These are phyloP conservation scores for Onychomys torridus DNA, from an alignment of 2,797 vertebrate genomes.

Conservation along the genomic window DNA sequence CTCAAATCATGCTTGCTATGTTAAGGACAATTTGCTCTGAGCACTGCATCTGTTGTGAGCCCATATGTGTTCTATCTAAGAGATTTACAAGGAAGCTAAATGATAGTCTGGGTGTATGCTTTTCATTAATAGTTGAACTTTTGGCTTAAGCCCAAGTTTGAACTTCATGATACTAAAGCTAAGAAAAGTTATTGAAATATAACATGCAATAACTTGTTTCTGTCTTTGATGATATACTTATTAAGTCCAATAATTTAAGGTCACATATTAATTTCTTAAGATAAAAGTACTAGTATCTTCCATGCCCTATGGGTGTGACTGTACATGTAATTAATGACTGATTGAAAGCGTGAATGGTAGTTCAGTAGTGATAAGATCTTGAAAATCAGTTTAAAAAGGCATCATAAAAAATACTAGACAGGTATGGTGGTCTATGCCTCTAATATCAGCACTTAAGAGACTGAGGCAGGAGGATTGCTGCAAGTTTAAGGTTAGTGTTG, in stretches of 20 bases:
- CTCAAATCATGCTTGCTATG: neutral
- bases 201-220: conserved; percentile 13
- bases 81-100: conserved; percentile 17
- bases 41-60: conserved; percentile 9
- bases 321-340: conserved; percentile 7
- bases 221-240: conserved; percentile 41
- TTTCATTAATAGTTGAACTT: conserved; percentile 15
- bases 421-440: neutral
- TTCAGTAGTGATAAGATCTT: conserved; percentile 40
- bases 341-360: conserved; percentile 26
- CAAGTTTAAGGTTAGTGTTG: neutral
- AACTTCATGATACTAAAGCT: conserved; percentile 13
- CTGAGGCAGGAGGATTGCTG: neutral
- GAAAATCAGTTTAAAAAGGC: conserved; percentile 51
- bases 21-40: neutral
- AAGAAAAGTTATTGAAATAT: conserved; percentile 19
- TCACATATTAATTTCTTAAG: conserved; percentile 54
- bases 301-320: neutral
- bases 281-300: conserved; percentile 64
- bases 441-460: neutral
- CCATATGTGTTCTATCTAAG: neutral
- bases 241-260: conserved; percentile 37
- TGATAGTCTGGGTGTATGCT: neutral
- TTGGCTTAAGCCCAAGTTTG: neutral
- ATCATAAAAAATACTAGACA: neutral